Conservation (phyloP, 1,140 invertebrate genomes). For the Lineus longissimus region DNA sequence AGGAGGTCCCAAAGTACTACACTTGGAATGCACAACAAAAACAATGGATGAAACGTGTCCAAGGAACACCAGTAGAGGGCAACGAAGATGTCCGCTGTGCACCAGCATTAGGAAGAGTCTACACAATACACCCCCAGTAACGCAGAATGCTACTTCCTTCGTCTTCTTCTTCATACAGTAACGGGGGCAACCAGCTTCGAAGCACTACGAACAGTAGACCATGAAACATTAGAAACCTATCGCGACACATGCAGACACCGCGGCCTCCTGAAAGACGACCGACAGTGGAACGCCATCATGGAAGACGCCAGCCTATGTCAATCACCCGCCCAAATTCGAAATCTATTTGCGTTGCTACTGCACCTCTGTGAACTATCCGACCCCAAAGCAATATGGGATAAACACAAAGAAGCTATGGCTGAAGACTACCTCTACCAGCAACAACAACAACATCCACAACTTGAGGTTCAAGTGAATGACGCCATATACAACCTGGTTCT, state of each 20-base stretch:
- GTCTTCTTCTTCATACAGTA: too few species aligned
- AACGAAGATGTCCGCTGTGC: constrained; percentile 24
- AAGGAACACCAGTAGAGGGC: constrained; percentile 39
- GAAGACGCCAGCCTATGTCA: neutral
- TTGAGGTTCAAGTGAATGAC: neutral
- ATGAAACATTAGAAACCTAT: neutral
- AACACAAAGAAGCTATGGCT: neutral
- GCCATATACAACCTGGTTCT: neutral
- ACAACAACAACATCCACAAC: constrained; percentile 4
- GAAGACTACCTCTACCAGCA: neutral
- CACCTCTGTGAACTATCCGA: neutral
- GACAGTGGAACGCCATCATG: neutral
- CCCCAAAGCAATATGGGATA: neutral
- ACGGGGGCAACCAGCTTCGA: too few species aligned
- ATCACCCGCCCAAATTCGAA: neutral
- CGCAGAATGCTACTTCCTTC: neutral
- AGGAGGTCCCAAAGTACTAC: constrained; percentile 38
- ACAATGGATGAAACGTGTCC: constrained; percentile 17
- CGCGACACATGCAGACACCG: neutral
- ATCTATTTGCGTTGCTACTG: neutral
- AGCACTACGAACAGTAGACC: neutral
- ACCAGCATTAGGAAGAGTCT: constrained; percentile 23
- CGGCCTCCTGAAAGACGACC: neutral
- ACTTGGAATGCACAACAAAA: constrained; percentile 29
- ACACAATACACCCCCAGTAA: constrained; percentile 1